Evolutionary conservation across 2,888 invertebrate species (phyloP), one percentile per base, ranked within the genome.

Genomic region (Aleiodes testaceus): DNA sequence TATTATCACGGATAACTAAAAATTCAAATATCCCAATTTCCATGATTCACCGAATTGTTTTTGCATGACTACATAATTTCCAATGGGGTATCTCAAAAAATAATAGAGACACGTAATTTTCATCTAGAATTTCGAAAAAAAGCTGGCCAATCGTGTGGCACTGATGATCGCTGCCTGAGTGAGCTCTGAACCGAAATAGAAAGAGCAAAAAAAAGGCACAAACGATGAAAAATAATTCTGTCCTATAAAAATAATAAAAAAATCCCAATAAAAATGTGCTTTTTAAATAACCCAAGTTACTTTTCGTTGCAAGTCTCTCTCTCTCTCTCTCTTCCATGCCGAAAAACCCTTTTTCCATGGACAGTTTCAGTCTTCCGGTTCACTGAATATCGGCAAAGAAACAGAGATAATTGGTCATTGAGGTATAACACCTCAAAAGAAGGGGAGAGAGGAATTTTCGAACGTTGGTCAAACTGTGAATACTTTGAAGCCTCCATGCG

Each of bases 341-440:
- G 78, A 77, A 82, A 36, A 83, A 82, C 81, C 82, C 82, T 83
- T 83, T 79, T 80, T 81, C 78, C 80, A 78, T 79, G 79, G 80
- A 80, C 82, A 82, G 81, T 83, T 84, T 81, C 59, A 82, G 79
- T 72, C 67, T 82, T 78, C 82, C 83, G 83, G 83, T 80, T 82
- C 83, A 80, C 78, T 83, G 82, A 79, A 83, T 84, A 86, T 86
- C 78, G 86, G 85, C 79, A 86, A 86, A 86, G 86, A 86, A 84
- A 85, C 82, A 81, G 80, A 81, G 84, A 86, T 86, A 86, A 86
- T 86, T 86, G 86, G 83, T 86, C 86, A 86, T 85, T 82, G 83
- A 83, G 82, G 82, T 86, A 86, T 86, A 75, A n/a, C n/a, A n/a
- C n/a, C n/a, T n/a, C n/a, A n/a, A 5, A 2, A 1, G 3, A 2